These are phyloP conservation scores for Hemithea aestivaria DNA, from an alignment of 2,888 invertebrate species.

Conservation along the genomic window DNA sequence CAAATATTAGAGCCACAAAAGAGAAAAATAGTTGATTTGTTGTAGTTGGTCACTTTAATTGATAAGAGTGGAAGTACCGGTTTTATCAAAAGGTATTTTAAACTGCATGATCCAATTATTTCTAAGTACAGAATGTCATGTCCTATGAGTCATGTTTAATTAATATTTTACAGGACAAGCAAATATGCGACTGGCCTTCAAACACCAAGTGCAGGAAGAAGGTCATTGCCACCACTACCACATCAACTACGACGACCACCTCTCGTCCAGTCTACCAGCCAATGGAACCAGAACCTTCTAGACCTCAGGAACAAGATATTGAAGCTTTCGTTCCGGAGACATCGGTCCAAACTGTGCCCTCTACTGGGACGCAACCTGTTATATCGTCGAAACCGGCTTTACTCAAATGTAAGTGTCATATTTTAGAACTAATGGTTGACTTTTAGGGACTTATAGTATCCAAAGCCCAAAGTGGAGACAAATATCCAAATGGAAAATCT, in stretches of 20 bases:
- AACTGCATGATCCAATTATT: no score
- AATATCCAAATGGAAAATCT: no score
- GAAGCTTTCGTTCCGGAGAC: slow-evolving; percentile 25
- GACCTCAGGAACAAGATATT: slow-evolving; percentile 19
- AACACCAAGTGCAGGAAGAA: slow-evolving; percentile 79
- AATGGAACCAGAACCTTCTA: slow-evolving; percentile 30
- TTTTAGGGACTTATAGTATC: no score
- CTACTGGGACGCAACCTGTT: slow-evolving; percentile 48
- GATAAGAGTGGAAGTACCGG: no score
- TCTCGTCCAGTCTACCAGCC: slow-evolving; percentile 28
- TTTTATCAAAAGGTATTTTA: no score
- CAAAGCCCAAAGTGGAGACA: no score
- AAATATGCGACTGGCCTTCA: slow-evolving; percentile 86
- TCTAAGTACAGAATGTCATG: no score
- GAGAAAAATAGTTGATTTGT: no score
- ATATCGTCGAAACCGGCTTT: slow-evolving; percentile 48
- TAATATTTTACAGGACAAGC: slow-evolving; percentile 71
- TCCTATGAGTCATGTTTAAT: no score
- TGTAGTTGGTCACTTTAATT: no score
- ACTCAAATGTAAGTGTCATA: slow-evolving; percentile 45
- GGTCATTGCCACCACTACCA: slow-evolving; percentile 33
- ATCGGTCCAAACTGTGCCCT: slow-evolving; percentile 44
- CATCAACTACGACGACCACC: slow-evolving; percentile 43
- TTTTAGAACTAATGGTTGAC: no score
- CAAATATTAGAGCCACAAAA: no score